Base-by-base conservation (phyloP, 2,113 vertebrate genomes). In the Platysternon megacephalum region DNA sequence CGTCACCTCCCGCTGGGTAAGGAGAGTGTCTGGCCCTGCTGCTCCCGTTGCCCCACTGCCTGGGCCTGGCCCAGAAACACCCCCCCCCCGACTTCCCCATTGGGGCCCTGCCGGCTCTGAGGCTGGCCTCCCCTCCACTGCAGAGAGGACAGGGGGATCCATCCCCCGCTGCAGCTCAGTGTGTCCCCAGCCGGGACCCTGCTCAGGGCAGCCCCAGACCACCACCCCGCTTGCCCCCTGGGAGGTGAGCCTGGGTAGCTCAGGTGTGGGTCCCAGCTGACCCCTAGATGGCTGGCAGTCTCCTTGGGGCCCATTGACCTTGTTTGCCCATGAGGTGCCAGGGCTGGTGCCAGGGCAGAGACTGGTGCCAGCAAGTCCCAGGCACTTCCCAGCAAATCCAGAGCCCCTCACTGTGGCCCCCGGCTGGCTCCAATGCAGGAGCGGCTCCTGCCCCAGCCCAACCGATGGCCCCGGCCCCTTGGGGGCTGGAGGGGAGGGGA, bases 141-240 rank as follows among this genome's bases (percentile, higher is more conserved):
- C 82, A 68, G 81, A 44, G 74, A 2, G 21, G 44, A 46, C 32
- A 17, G 35, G 17, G 16, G 28, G 28, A n/a, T 11, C 65, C n/a
- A 21, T 9, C 10, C 35, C n/a, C 17, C 65, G 5, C 35, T 17
- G 61, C 17, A 1, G 61, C 16, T 68, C 65, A 16, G 44, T 22
- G n/a, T 19, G 19, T 68, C 8, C 16, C 16, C 35, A n/a, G 8
- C 16, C 8, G 4, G 61, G 42, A 4, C 46, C 49, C 22, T 0
- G 1, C 2, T 0, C 55, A 39, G 42, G 2, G 24, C 4, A 0
- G 24, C 29, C 51, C 84, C 26, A 1, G 58, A 35, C 2, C 9
- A 22, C 29, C 26, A n/a, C 29, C 46, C 3, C 6, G 6, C 24
- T 49, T 11, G 21, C 39, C 2, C 14, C 32, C 22, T 24, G 2